Conservation (phyloP, 2,888 invertebrate genomes). For the Drosophila melanosoma region DNA sequence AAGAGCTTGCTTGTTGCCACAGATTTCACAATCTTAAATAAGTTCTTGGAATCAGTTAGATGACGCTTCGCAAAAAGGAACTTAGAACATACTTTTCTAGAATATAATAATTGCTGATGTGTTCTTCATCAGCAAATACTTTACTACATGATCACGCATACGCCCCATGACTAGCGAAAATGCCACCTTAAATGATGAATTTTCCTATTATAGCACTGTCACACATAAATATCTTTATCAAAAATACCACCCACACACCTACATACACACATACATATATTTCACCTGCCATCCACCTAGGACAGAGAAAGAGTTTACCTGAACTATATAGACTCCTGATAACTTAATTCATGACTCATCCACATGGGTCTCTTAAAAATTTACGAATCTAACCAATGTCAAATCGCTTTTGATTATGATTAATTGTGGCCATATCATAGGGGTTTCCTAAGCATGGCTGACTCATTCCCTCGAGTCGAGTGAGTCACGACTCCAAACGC, state of each 20-base stretch:
- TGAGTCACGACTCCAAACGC: constrained; percentile 49
- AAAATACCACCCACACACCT: constrained; percentile 3
- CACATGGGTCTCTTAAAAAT: constrained; percentile 10
- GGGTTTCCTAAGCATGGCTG: constrained; percentile 61
- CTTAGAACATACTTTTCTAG: not conserved
- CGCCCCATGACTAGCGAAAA: constrained; percentile 34
- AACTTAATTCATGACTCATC: constrained; percentile 67
- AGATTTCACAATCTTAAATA: constrained; percentile 12
- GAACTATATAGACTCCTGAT: constrained; percentile 27
- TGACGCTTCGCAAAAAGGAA: not conserved
- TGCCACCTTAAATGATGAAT: constrained; percentile 34
- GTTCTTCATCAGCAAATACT: not conserved
- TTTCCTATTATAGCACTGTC: constrained; percentile 29
- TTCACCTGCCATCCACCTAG: not conserved
- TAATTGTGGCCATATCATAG: constrained; percentile 42
- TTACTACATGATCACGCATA: constrained; percentile 18
- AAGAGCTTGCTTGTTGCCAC: not conserved
- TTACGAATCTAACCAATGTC: constrained; percentile 32
- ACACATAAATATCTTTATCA: constrained; percentile 19
- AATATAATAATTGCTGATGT: no score
- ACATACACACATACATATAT: not conserved
- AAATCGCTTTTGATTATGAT: constrained; percentile 40
- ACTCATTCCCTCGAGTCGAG: constrained; percentile 33
- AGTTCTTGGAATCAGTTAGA: not conserved
- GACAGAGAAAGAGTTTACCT: constrained; percentile 3